A percentile compares a stretch with the other conserved stretches of the same genome.
phyloP scores from a whole-genome alignment of 2,113 vertebrate species.

The Excalfactoria chinensis region DNA sequence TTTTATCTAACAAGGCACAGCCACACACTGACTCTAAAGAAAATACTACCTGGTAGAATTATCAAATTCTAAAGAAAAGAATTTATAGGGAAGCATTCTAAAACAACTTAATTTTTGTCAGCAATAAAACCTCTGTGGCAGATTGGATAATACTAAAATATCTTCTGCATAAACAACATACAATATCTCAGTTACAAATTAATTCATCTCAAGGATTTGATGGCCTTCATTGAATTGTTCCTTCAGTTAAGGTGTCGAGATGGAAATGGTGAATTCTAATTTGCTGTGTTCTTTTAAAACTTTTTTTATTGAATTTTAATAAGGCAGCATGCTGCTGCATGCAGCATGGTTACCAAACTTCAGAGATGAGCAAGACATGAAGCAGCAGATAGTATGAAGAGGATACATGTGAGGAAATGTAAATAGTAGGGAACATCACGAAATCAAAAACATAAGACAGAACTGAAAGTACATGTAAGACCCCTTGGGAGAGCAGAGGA shows the following conservation, averaged over 20 bases:
- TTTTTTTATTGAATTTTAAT: constrained; percentile 13
- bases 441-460: background rate
- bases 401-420: constrained; percentile 41
- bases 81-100: background rate
- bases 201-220: background rate
- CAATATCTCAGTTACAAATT: background rate
- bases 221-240: background rate
- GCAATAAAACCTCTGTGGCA: background rate
- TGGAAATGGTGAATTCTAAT: background rate
- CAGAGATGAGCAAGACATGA: constrained; percentile 46
- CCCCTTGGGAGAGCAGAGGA: constrained; percentile 42
- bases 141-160: background rate
- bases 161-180: background rate
- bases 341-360: background rate
- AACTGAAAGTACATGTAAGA: background rate
- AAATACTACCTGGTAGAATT: background rate
- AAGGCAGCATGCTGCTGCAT: background rate
- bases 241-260: background rate
- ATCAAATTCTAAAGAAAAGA: background rate
- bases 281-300: constrained; percentile 31
- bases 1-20: constrained; percentile 53
- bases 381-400: constrained; percentile 55
- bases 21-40: background rate
- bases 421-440: constrained; percentile 34
- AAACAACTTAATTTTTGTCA: background rate